Base-by-base conservation (phyloP, 2,797 vertebrate species). In the Scleropages formosus region DNA sequence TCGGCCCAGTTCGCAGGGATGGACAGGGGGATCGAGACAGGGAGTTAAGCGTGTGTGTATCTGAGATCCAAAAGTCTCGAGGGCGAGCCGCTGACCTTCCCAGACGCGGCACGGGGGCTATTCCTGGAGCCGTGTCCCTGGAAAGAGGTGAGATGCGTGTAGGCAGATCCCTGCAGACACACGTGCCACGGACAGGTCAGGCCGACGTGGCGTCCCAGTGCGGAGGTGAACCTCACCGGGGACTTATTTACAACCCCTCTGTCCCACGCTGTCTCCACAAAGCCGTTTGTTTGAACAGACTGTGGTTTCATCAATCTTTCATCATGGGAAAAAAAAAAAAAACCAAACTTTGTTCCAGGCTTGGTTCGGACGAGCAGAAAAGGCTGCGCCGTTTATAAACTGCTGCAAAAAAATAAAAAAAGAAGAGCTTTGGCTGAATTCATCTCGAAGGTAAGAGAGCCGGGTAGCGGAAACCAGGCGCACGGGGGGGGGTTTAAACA, bases 291-390 rank as follows among this genome's bases (percentile, higher is more conserved):
- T 18, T 71, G 46, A 12, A 71, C 49, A 27, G 47, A 13, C 64
- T 16, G n/a, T 67, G 26, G 22, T 51, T 71, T 71, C 49, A 71
- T 56, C 68, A 64, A 74, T 74, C 60, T 51, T 74, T 74, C 72
- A 62, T 63, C 60, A 64, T 51, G 59, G 72, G 59, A 63, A 26
- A 7, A 47, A 49, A 74, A 74, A 24, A 74, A 64, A 74, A n/a
- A n/a, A n/a, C n/a, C n/a, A n/a, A 22, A 65, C 72, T 47, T 60
- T 74, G 74, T 74, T 44, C 63, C 15, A 53, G 44, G 20, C 47
- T 0, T 60, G 58, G 44, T 63, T 49, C 31, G 63, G 65, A 46
- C 22, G 56, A 63, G 15, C 20, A 24, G 44, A 63, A 61, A 60
- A 59, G n/a, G 15, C 16, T 24, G 20, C n/a, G 18, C 31, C 16